A percentile compares a stretch with the other conserved stretches of the same genome.
Conservation (phyloP, 2,888 invertebrate genomes). For the Cryptus viduatorius region DNA sequence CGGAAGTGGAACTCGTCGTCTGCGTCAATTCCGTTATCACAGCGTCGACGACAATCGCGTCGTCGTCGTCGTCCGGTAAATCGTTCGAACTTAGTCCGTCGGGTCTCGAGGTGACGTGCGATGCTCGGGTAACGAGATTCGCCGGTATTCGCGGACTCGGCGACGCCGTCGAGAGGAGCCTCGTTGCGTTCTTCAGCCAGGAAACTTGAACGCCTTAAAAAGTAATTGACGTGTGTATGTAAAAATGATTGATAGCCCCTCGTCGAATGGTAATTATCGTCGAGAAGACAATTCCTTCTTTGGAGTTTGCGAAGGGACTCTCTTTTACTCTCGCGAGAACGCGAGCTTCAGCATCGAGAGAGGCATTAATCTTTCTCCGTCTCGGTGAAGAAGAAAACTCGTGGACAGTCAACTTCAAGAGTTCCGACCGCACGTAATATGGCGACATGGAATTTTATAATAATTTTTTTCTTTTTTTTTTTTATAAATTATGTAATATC, state of each 20-base stretch:
- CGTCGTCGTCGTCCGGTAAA: constrained; percentile 78
- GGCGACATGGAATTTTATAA: background rate
- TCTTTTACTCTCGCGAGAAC: constrained; percentile 37
- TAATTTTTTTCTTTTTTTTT: background rate
- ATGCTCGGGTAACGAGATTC: constrained; percentile 78
- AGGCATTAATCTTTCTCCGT: constrained; percentile 40
- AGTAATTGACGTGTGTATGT: background rate
- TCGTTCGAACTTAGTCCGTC: constrained; percentile 73
- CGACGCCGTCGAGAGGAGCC: constrained; percentile 75
- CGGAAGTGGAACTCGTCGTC: constrained; percentile 72
- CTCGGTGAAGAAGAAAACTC: background rate
- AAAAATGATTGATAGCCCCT: constrained; percentile 22
- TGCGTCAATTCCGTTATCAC: constrained; percentile 73
- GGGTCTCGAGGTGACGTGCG: constrained; percentile 70
- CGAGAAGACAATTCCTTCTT: constrained; percentile 30
- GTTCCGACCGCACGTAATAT: background rate
- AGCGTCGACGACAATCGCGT: constrained; percentile 81
- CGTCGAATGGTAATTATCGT: constrained; percentile 22
- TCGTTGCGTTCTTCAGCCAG: constrained; percentile 82
- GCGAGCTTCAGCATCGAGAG: background rate
- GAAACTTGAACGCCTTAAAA: constrained; percentile 79
- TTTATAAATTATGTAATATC: background rate
- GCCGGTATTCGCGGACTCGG: constrained; percentile 74
- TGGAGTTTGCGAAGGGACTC: constrained; percentile 14
- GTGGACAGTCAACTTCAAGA: constrained; percentile 38